Percentiles rank a stretch among this genome's conserved stretches.
Evolutionary conservation across 2,113 vertebrate species (phyloP).

Genomic region (Anas platyrhynchos): DNA sequence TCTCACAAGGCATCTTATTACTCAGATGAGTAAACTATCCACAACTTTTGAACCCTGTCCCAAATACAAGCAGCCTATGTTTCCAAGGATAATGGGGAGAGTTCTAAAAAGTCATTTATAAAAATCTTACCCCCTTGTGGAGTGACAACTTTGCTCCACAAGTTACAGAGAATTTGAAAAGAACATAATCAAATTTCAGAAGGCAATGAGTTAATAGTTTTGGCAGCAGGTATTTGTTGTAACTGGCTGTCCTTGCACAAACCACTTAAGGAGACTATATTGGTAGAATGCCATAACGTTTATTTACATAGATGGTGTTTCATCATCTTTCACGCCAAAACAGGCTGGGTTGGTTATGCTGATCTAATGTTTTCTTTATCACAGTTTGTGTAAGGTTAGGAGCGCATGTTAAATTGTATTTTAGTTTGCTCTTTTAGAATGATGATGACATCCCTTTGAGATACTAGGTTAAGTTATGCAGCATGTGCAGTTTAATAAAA

Average conservation of each 20-base stretch:
- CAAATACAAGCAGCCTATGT: not conserved
- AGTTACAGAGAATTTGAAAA: not conserved
- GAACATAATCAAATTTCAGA: not conserved
- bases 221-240: not conserved
- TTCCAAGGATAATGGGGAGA: not conserved
- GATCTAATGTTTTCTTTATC: constrained; percentile 1
- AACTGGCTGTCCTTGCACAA: constrained; percentile 4
- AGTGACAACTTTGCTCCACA: not conserved
- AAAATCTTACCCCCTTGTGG: not conserved
- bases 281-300: not conserved
- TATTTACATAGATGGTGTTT: constrained; percentile 28
- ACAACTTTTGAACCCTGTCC: not conserved
- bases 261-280: not conserved
- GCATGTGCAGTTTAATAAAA: not conserved
- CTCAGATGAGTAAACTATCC: not conserved
- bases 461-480: not conserved
- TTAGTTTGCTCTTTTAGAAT: not conserved
- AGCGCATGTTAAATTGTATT: not conserved
- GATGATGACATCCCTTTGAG: not conserved
- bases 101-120: not conserved
- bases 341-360: not conserved
- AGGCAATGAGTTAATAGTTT: not conserved
- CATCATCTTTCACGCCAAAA: not conserved
- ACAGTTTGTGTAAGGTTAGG: not conserved
- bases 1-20: not conserved